Evolutionary conservation across 2,113 vertebrate species (phyloP), one percentile per base, ranked within the genome.

Genomic region (Fukomys damarensis): DNA sequence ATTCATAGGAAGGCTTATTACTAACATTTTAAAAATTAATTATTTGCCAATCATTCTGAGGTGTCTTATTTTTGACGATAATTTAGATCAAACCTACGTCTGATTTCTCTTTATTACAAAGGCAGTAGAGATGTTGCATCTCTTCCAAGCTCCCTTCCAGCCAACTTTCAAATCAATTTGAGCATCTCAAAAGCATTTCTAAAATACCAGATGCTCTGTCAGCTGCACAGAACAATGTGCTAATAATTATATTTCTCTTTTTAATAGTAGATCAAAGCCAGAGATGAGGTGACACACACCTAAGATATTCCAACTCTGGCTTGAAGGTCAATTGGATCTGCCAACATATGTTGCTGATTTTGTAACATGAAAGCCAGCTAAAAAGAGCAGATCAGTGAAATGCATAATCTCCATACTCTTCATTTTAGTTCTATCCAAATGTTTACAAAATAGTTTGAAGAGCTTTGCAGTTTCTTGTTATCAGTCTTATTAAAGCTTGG

Each of bases 191-290:
- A 98, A 96, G 12, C 85, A 93, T 93, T 97, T 82, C 86, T 97
- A 89, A 97, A 97, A 94, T 96, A 77, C 56, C 89, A 97, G 66
- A 66, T 93, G 32, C 38, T 97, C 66, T 92, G 94, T 95, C 89
- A 97, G 7, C 84, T 95, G 56, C 83, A 41, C 38, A 93, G 93
- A 97, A 98, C 81, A 96, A 96, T 82, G 70, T 90, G 84, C 32
- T 96, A 94, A 97, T 86, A 96, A 97, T 97, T 94, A 28, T 92
- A 81, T 95, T 98, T 98, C 97, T 96, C 79, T 94, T 85, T 97
- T 85, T 92, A 96, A 97, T 28, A 77, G 0, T 32, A 95, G 89
- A 97, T 96, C 93, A 98, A 98, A 98, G 30, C 52, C 95, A 82
- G 32, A 89, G 74, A 96, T 89, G 92, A 97, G 32, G 52, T 93